These are phyloP conservation scores for Globodera ellingtonae DNA, from an alignment of 1,140 invertebrate species.

Conservation along the genomic window DNA sequence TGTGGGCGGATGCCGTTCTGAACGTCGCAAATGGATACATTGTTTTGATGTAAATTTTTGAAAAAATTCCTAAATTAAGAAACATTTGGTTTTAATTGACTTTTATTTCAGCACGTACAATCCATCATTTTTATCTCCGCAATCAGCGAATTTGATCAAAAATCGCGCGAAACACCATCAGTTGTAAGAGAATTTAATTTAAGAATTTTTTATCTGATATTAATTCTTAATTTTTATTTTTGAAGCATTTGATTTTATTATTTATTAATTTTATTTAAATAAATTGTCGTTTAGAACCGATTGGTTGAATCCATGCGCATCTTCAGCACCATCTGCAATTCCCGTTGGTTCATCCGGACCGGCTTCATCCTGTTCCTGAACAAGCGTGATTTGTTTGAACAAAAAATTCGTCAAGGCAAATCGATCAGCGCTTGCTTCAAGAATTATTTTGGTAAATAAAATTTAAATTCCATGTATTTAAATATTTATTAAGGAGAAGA, in stretches of 20 bases:
- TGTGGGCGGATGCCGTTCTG: slow-evolving; percentile 77
- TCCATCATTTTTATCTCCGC: slow-evolving; percentile 99
- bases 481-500: slow-evolving; percentile 78
- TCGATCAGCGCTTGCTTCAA: slow-evolving; percentile 97
- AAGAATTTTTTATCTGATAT: background rate
- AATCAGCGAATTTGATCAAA: slow-evolving; percentile 80
- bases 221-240: background rate
- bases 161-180: slow-evolving; percentile 69
- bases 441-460: slow-evolving; percentile 83
- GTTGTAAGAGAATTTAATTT: slow-evolving; percentile 72
- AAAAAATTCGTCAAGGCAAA: slow-evolving; percentile 83
- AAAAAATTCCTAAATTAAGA: background rate
- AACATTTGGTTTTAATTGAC: slow-evolving; percentile 27
- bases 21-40: slow-evolving; percentile 93
- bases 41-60: slow-evolving; percentile 81
- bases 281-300: background rate
- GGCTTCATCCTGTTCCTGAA: slow-evolving; percentile 98
- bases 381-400: slow-evolving; percentile 98
- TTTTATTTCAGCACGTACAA: slow-evolving; percentile 69
- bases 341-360: slow-evolving; percentile 99
- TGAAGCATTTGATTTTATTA: background rate
- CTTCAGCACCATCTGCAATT: slow-evolving; percentile 95
- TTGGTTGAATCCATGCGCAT: slow-evolving; percentile 30
- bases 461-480: background rate
- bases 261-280: background rate